phyloP scores from a whole-genome alignment of 2,888 invertebrate genomes.

The Heliconius aoede region DNA sequence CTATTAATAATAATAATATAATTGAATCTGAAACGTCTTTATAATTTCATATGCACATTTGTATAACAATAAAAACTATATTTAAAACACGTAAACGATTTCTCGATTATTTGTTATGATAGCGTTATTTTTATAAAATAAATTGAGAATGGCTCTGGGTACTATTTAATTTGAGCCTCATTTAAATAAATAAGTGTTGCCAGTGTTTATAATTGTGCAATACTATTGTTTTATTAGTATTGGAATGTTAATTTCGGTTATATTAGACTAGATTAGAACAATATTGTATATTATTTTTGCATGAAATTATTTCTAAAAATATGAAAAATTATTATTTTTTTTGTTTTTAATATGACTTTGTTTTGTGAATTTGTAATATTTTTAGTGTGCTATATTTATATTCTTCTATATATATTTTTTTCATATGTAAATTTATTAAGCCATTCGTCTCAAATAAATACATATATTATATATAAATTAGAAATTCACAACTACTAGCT shows the following conservation, averaged over 20 bases:
- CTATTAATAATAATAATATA: constrained; percentile 25
- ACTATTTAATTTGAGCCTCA: constrained; percentile 8
- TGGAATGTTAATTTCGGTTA: background rate
- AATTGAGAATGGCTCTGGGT: constrained; percentile 8
- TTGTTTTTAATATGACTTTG: background rate
- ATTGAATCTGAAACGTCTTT: constrained; percentile 23
- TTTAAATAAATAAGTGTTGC: constrained; percentile 9
- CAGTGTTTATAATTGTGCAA: constrained; percentile 20
- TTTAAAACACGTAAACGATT: constrained; percentile 24
- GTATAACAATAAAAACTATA: constrained; percentile 24
- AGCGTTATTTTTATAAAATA: constrained; percentile 2
- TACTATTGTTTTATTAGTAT: constrained; percentile 11
- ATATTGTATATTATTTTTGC: constrained; percentile 7
- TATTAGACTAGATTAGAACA: no score
- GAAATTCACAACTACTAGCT: constrained; percentile 3
- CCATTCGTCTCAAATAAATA: background rate
- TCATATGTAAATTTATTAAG: background rate
- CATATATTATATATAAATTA: background rate
- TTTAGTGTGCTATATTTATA: background rate
- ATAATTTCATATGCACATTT: constrained; percentile 33
- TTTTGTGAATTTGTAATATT: background rate
- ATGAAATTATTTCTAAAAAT: background rate
- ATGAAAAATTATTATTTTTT: background rate
- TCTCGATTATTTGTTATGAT: constrained; percentile 20
- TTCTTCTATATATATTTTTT: background rate